Percentiles rank a stretch among this genome's conserved stretches.
phyloP scores from a whole-genome alignment of 2,797 vertebrate genomes.

The Eupleurogrammus muticus region DNA sequence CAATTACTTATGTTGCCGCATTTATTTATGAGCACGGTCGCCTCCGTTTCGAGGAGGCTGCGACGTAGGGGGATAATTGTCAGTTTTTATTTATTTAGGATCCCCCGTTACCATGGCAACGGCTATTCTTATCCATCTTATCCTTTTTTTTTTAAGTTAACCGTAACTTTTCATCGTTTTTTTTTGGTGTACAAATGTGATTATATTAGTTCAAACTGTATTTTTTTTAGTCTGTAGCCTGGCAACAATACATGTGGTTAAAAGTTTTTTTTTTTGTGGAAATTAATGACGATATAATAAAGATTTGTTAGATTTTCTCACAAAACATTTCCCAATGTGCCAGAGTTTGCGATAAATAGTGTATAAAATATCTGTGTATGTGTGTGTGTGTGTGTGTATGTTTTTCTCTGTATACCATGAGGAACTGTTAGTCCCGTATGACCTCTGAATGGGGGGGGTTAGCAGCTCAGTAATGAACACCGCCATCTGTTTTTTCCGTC shows the following conservation, averaged over 20 bases:
- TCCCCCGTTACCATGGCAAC: too few species aligned
- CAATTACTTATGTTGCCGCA: slow-evolving; percentile 43
- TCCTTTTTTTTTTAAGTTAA: too few species aligned
- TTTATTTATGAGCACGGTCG: slow-evolving; percentile 53
- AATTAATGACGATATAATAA: not conserved
- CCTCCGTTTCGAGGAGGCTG: slow-evolving; percentile 18
- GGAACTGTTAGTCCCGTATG: slow-evolving; percentile 37
- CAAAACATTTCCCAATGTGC: slow-evolving; percentile 1
- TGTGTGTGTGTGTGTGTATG: not conserved
- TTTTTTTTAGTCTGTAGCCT: slow-evolving; percentile 48
- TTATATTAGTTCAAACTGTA: not conserved
- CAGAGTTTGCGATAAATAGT: not conserved
- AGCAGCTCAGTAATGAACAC: slow-evolving; percentile 49
- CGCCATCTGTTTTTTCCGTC: slow-evolving; percentile 16
- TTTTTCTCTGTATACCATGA: not conserved
- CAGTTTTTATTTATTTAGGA: not conserved
- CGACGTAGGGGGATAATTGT: slow-evolving; percentile 31
- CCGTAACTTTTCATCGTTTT: not conserved
- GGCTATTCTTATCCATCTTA: not conserved
- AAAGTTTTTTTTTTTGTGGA: slow-evolving; percentile 3
- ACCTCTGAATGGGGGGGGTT: slow-evolving; percentile 38
- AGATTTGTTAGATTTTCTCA: not conserved
- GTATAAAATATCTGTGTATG: not conserved
- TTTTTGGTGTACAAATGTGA: not conserved
- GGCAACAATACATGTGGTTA: slow-evolving; percentile 48